phyloP scores from a whole-genome alignment of 2,797 vertebrate genomes.

The Decapterus maruadsi region DNA sequence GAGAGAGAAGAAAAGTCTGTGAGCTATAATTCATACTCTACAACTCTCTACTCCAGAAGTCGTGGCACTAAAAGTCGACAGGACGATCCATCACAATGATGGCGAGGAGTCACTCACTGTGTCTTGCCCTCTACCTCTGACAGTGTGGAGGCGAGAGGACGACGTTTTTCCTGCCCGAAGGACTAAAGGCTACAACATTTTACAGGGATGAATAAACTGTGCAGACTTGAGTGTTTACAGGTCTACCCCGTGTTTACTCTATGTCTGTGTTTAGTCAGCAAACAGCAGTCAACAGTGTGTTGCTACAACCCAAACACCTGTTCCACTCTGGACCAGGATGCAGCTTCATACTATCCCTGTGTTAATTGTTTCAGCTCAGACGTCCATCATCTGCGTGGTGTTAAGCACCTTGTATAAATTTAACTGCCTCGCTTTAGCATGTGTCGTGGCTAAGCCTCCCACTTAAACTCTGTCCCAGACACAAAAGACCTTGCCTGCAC shows the following conservation, averaged over 20 bases:
- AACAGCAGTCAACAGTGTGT: constrained; percentile 28
- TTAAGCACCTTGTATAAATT: constrained; percentile 75
- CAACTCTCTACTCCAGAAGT: constrained; percentile 12
- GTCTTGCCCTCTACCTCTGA: constrained; percentile 3
- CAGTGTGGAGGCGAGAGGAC: not conserved
- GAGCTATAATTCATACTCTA: constrained; percentile 34
- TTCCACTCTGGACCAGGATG: constrained; percentile 28
- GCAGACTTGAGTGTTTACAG: constrained; percentile 17
- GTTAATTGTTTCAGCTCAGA: constrained; percentile 75
- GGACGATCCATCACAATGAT: constrained; percentile 25
- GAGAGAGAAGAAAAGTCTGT: constrained; percentile 31
- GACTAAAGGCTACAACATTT: not conserved
- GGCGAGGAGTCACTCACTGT: constrained; percentile 18
- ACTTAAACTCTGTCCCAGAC: constrained; percentile 66
- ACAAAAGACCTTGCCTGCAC: constrained; percentile 47
- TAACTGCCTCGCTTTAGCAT: constrained; percentile 69
- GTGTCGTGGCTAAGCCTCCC: constrained; percentile 59
- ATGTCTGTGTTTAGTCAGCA: constrained; percentile 31
- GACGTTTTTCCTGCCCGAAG: not conserved
- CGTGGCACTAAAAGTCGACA: constrained; percentile 14
- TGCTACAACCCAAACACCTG: constrained; percentile 57
- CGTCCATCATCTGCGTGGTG: constrained; percentile 61
- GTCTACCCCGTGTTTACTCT: constrained; percentile 18
- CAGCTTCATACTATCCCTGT: constrained; percentile 24
- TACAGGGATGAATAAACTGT: not conserved